These are phyloP conservation scores for Urocolius indicus DNA, from an alignment of 2,113 vertebrate species.

Conservation along the genomic window DNA sequence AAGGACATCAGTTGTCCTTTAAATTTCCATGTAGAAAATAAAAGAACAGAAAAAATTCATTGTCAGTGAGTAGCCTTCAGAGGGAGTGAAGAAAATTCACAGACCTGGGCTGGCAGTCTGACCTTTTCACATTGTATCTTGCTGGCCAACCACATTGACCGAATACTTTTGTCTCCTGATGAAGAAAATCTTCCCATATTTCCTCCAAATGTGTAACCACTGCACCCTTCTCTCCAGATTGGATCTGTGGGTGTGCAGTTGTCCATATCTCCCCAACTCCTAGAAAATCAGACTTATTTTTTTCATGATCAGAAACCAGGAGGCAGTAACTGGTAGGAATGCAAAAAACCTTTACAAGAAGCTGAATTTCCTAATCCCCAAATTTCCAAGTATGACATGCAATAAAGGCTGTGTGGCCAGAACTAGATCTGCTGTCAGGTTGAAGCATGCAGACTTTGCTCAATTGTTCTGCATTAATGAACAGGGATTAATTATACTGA, in stretches of 20 bases:
- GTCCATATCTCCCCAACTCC: not conserved
- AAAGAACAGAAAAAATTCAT: not conserved
- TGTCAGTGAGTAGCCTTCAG: not conserved
- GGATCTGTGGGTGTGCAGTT: not conserved
- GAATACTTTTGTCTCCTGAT: not conserved
- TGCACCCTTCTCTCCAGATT: not conserved
- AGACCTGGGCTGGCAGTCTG: not conserved
- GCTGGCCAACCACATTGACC: not conserved
- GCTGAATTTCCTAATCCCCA: not conserved
- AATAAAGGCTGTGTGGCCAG: not conserved
- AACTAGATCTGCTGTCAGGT: not conserved
- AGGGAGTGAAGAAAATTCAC: not conserved
- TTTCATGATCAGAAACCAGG: not conserved
- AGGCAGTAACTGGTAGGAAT: not conserved
- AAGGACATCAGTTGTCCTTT: not conserved
- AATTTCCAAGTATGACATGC: not conserved
- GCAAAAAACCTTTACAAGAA: not conserved
- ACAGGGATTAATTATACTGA: conserved; percentile 39
- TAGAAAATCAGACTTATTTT: not conserved
- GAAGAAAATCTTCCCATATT: not conserved
- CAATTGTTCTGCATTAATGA: conserved; percentile 38
- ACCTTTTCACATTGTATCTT: not conserved
- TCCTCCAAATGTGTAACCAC: rapidly evolving
- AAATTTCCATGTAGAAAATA: not conserved
- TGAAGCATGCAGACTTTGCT: not conserved